A percentile compares a stretch with the other conserved stretches of the same genome.
phyloP scores from a whole-genome alignment of 2,888 invertebrate genomes.

The Calliphora vomitoria region DNA sequence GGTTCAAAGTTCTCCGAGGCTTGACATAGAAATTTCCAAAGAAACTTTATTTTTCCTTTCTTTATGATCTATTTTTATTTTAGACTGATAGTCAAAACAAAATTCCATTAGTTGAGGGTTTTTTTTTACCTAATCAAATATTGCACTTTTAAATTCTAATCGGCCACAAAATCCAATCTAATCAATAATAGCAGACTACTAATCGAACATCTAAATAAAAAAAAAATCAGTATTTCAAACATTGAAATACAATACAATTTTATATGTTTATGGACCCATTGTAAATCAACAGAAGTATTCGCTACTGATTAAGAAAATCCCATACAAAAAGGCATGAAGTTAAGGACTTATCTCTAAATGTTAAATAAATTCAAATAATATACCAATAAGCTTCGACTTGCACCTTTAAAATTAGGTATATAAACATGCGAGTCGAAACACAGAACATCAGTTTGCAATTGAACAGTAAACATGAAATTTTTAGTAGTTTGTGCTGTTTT shows the following conservation, averaged over 20 bases:
- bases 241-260: background rate
- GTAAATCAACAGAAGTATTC: background rate
- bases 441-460: constrained; percentile 5
- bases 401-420: background rate
- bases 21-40: background rate
- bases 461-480: constrained; percentile 78
- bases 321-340: background rate
- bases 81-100: background rate
- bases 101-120: background rate
- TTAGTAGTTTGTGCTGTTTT: constrained; percentile 77
- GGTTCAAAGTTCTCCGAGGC: background rate
- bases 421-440: background rate
- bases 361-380: background rate
- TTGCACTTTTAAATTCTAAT: constrained; percentile 12
- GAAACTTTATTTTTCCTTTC: background rate
- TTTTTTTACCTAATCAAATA: background rate
- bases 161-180: background rate
- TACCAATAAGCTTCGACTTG: background rate
- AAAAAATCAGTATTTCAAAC: background rate
- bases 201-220: no score
- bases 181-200: background rate
- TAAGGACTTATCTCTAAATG: background rate
- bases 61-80: background rate
- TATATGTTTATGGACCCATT: constrained; percentile 8
- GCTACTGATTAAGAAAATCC: background rate